Evolutionary conservation across 1,140 invertebrate species (phyloP).

Genomic region (Ectropis grisescens): DNA sequence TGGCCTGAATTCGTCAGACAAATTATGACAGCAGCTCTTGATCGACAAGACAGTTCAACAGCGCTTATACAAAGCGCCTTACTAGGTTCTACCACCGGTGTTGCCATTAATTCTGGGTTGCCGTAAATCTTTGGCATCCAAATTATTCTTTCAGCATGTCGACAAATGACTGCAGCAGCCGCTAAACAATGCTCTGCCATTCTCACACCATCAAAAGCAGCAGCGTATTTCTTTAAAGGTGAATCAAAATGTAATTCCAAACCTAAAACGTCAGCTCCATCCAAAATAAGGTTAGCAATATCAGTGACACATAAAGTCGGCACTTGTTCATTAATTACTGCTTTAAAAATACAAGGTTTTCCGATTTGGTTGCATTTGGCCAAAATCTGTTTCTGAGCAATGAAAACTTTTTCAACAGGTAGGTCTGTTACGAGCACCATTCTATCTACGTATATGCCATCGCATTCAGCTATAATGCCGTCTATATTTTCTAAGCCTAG

Average conservation of each 20-base stretch:
- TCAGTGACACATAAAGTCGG: constrained; percentile 72
- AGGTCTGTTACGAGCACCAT: constrained; percentile 79
- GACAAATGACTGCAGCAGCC: constrained; percentile 78
- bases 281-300: constrained; percentile 78
- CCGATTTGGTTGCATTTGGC: constrained; percentile 71
- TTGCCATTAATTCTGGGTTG: constrained; percentile 43
- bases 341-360: constrained; percentile 76
- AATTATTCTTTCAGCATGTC: constrained; percentile 73
- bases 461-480: constrained; percentile 73
- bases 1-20: constrained; percentile 81
- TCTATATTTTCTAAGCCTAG: constrained; percentile 77
- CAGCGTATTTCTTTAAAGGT: constrained; percentile 73
- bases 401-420: constrained; percentile 83
- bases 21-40: constrained; percentile 79
- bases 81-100: constrained; percentile 70
- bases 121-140: constrained; percentile 57
- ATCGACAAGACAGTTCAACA: constrained; percentile 78
- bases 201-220: constrained; percentile 34
- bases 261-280: constrained; percentile 77
- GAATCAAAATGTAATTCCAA: constrained; percentile 72
- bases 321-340: constrained; percentile 74
- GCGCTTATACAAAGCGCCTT: constrained; percentile 83
- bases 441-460: constrained; percentile 79
- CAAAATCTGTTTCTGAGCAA: constrained; percentile 81
- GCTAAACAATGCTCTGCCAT: constrained; percentile 70